Percentiles rank a stretch among this genome's conserved stretches.
Conservation (phyloP, 2,113 vertebrate genomes). For the Nannospalax galili region DNA sequence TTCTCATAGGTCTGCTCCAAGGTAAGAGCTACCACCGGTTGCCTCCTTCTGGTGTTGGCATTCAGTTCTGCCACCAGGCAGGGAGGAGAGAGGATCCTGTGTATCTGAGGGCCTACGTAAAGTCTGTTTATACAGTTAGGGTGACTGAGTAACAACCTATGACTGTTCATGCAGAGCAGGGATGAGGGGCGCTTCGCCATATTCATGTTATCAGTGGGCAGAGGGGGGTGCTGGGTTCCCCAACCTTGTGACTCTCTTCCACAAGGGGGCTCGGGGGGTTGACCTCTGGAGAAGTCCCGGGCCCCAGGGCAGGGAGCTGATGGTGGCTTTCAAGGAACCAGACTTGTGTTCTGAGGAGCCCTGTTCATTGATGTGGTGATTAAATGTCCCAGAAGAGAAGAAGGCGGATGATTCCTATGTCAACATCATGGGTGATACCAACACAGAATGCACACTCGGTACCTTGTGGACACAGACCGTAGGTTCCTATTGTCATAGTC, state of each 20-base stretch:
- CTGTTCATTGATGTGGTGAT: not conserved
- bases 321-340: not conserved
- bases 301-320: too few relatives aligned
- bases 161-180: not conserved
- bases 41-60: not conserved
- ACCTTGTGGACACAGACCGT: not conserved
- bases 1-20: constrained; percentile 96
- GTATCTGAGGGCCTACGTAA: rapidly evolving
- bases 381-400: too few relatives aligned
- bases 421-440: not conserved
- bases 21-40: constrained; percentile 84
- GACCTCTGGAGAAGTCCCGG: not conserved
- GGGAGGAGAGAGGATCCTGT: rapidly evolving
- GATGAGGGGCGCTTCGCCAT: too few relatives aligned
- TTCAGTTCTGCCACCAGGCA: rapidly evolving
- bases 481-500: not conserved
- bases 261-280: not conserved
- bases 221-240: not conserved
- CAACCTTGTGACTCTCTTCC: not conserved
- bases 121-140: not conserved
- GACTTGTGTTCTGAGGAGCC: not conserved
- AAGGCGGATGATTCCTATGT: not conserved
- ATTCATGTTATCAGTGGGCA: not conserved
- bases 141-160: not conserved
- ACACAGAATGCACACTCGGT: not conserved